A percentile compares a stretch with the other conserved stretches of the same genome.
Evolutionary conservation across 2,888 invertebrate genomes (phyloP).

Genomic region (Catocala nupta): DNA sequence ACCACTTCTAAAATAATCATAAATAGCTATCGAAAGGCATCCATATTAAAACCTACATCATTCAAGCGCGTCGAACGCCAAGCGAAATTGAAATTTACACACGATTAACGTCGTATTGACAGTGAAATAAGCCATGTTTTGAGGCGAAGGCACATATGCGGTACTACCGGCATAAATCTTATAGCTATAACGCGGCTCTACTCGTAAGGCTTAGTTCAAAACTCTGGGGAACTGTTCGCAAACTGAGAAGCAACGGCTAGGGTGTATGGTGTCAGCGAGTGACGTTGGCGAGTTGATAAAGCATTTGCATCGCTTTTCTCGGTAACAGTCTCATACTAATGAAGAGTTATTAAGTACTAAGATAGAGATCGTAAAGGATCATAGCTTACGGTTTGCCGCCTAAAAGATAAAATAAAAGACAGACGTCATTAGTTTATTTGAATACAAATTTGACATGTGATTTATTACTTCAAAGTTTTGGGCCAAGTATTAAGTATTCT

Average conservation of each 20-base stretch:
- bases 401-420: too few species aligned
- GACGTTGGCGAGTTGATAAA: neutral
- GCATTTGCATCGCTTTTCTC: too few species aligned
- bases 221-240: slow-evolving; percentile 49
- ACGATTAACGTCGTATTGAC: neutral
- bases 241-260: slow-evolving; percentile 36
- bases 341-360: too few species aligned
- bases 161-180: slow-evolving; percentile 46
- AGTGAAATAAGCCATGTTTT: slow-evolving; percentile 26
- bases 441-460: too few species aligned
- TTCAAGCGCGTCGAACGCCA: neutral
- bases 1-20: too few species aligned
- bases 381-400: too few species aligned
- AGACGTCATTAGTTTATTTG: too few species aligned
- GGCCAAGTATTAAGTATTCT: too few species aligned
- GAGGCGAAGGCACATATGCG: neutral
- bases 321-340: too few species aligned
- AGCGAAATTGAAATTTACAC: slow-evolving; percentile 1
- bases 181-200: slow-evolving; percentile 43
- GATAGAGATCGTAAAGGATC: too few species aligned
- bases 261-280: slow-evolving; percentile 16
- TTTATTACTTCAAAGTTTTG: too few species aligned
- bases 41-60: neutral
- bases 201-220: slow-evolving; percentile 44
- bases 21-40: neutral